Conservation (phyloP, 2,113 vertebrate genomes). For the Odobenus rosmarus region DNA sequence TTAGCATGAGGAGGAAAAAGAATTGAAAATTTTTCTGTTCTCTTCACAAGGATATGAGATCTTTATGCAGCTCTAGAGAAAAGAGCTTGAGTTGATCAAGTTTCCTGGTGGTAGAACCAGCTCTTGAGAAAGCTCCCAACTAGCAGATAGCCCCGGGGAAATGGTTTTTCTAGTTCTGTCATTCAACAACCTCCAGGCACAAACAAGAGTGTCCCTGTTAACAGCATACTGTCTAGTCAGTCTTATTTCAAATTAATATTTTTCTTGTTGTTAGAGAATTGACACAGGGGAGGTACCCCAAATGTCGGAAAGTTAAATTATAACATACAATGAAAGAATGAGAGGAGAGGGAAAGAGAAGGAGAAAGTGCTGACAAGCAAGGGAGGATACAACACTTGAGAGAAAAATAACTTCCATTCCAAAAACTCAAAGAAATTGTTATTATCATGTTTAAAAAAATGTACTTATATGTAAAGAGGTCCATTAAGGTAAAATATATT, state of each 20-base stretch:
- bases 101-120: not conserved
- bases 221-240: not conserved
- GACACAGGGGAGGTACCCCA: not conserved
- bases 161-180: not conserved
- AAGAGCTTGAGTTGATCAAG: not conserved
- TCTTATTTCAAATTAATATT: not conserved
- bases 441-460: not conserved
- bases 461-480: not conserved
- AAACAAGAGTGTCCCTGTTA: not conserved
- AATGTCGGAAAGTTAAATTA: not conserved
- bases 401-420: not conserved
- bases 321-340: not conserved
- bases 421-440: not conserved
- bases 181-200: not conserved
- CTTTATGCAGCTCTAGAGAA: not conserved
- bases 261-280: not conserved
- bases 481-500: not conserved
- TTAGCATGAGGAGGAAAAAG: not conserved
- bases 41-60: not conserved
- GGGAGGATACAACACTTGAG: not conserved
- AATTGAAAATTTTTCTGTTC: not conserved
- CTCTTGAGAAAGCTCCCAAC: not conserved
- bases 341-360: not conserved
- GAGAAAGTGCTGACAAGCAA: not conserved
- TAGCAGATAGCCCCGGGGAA: not conserved